Evolutionary conservation across 2,888 invertebrate species (phyloP).

Genomic region (Trichopria drosophilae): DNA sequence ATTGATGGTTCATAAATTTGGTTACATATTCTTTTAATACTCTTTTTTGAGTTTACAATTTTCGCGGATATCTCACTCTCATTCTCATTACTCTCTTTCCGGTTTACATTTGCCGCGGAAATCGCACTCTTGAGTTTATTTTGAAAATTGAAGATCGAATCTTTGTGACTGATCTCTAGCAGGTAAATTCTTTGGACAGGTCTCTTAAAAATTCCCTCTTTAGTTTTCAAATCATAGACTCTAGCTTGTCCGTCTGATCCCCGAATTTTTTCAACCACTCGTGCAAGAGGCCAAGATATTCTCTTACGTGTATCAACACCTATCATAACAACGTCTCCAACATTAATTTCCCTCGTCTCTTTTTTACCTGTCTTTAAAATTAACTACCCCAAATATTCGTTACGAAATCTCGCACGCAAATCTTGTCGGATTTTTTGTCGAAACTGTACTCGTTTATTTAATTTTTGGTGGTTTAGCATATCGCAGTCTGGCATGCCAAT

Average conservation of each 20-base stretch:
- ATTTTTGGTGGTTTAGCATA: conserved; percentile 17
- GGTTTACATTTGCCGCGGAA: not conserved
- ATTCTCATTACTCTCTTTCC: not conserved
- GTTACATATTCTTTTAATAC: not conserved
- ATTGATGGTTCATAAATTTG: not conserved
- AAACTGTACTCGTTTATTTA: too few relatives aligned
- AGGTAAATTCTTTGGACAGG: conserved; percentile 26
- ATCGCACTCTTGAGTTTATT: not conserved
- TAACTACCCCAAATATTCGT: too few relatives aligned
- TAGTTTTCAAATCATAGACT: too few relatives aligned
- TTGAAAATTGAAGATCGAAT: not conserved
- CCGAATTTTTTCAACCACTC: too few relatives aligned
- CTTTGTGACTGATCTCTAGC: conserved; percentile 15
- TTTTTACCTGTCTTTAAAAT: not conserved
- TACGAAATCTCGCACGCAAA: too few relatives aligned
- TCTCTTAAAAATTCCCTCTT: conserved; percentile 15
- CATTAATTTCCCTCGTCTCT: not conserved
- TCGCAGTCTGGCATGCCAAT: conserved; percentile 27
- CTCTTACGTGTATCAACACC: conserved; percentile 21
- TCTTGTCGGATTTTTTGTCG: too few relatives aligned
- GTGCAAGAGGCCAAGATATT: conserved; percentile 29
- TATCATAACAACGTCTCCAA: conserved; percentile 10
- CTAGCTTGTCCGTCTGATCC: too few relatives aligned
- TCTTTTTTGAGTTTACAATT: too few relatives aligned
- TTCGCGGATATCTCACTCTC: too few relatives aligned